These are phyloP conservation scores for Apaloderma vittatum DNA, from an alignment of 2,113 vertebrate genomes.

Conservation along the genomic window DNA sequence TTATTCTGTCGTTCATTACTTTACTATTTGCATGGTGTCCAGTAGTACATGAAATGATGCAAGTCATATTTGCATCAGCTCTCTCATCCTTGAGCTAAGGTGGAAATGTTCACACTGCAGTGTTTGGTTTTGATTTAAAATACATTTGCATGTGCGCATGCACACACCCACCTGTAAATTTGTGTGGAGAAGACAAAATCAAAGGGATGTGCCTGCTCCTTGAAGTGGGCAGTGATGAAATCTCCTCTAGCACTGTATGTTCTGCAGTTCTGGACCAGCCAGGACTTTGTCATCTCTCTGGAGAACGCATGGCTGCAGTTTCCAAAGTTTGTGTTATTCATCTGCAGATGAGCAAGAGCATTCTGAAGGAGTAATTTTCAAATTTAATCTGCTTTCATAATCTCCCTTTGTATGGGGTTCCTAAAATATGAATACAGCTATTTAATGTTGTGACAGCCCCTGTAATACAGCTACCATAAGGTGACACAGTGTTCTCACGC, in stretches of 20 bases:
- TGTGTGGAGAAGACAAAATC: neutral
- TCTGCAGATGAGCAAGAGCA: neutral
- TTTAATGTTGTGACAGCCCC: neutral
- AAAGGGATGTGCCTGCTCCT: neutral
- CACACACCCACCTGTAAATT: neutral
- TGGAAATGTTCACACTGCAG: neutral
- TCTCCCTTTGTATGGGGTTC: neutral
- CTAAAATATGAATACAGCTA: neutral
- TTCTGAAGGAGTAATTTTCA: neutral
- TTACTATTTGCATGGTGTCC: conserved; percentile 9
- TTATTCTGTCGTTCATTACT: neutral
- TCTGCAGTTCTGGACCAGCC: neutral
- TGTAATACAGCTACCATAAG: neutral
- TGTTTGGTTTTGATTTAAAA: conserved; percentile 38
- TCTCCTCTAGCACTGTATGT: neutral
- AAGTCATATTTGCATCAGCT: neutral
- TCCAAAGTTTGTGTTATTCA: neutral
- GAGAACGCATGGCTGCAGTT: neutral
- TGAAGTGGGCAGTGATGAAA: neutral
- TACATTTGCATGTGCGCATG: neutral
- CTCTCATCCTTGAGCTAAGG: neutral
- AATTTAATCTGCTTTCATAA: neutral
- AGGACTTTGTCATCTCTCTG: neutral
- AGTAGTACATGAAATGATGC: neutral
- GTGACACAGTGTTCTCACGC: neutral